A percentile compares a stretch with the other conserved stretches of the same genome.
phyloP scores from a whole-genome alignment of 2,797 vertebrate genomes.

The Sebastes wilsoni region DNA sequence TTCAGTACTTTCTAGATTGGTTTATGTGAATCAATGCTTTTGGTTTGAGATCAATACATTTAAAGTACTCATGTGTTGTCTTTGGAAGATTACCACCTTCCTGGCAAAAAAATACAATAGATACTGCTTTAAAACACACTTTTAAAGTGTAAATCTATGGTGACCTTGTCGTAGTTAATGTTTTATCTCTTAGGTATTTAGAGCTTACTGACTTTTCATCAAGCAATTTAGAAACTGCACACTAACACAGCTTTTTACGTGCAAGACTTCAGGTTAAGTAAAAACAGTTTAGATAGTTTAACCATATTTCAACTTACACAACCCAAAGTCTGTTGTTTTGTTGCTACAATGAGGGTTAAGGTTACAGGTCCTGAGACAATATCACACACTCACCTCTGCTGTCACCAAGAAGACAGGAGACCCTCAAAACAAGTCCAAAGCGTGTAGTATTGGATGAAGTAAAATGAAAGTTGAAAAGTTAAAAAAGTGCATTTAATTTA shows the following conservation, averaged over 20 bases:
- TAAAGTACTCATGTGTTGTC: neutral
- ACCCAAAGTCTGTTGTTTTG: neutral
- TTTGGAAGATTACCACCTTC: neutral
- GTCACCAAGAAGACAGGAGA: constrained; percentile 65
- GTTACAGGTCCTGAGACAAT: neutral
- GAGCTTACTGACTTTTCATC: neutral
- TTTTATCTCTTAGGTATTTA: neutral
- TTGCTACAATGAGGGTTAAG: neutral
- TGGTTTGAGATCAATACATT: neutral
- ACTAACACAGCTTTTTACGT: neutral
- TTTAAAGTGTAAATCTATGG: no score
- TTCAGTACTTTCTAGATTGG: neutral
- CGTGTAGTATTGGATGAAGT: neutral
- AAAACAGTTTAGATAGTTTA: no score
- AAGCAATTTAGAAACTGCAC: neutral
- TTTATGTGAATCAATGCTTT: constrained; percentile 2
- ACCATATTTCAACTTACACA: neutral
- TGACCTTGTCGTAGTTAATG: no score
- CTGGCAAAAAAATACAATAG: neutral
- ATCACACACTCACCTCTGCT: constrained; percentile 75
- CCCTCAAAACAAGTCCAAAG: constrained; percentile 48
- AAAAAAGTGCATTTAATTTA: constrained; percentile 33
- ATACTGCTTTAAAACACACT: neutral
- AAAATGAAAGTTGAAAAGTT: neutral
- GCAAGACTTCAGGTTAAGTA: neutral